These are phyloP conservation scores for Neodiprion lecontei DNA, from an alignment of 1,140 invertebrate genomes.

Conservation along the genomic window DNA sequence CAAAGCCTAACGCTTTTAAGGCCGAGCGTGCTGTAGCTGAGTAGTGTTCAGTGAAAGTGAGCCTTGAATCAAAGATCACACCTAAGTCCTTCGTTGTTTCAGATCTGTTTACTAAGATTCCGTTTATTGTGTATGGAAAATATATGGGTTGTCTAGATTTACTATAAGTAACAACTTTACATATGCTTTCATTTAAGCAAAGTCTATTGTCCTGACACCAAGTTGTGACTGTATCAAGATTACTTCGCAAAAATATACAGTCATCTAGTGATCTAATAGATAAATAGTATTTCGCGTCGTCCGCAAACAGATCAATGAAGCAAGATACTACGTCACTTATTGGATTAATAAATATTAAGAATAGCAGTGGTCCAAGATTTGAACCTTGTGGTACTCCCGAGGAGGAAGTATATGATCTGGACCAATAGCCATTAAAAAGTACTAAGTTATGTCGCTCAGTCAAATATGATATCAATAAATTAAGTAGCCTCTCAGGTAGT, in stretches of 20 bases:
- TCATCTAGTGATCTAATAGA: neutral
- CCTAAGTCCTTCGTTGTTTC: neutral
- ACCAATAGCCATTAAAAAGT: neutral
- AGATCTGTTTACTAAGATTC: neutral
- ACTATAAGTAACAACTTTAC: too few relatives aligned
- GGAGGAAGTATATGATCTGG: neutral
- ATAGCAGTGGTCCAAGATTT: slow-evolving; percentile 10
- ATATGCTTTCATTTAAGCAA: too few relatives aligned
- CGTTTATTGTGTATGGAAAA: too few relatives aligned
- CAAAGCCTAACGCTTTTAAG: neutral
- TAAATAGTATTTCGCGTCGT: neutral
- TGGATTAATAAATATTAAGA: slow-evolving; percentile 9
- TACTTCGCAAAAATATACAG: neutral
- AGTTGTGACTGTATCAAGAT: neutral
- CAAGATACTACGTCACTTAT: neutral
- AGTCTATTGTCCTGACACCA: neutral
- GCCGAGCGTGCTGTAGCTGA: neutral
- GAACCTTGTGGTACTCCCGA: slow-evolving; percentile 8
- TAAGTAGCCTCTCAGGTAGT: too few relatives aligned
- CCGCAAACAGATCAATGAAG: neutral
- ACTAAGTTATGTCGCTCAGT: too few relatives aligned
- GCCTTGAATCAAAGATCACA: slow-evolving; percentile 5
- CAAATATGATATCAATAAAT: too few relatives aligned
- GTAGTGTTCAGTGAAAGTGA: neutral
- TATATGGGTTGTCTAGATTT: too few relatives aligned